Conservation (phyloP, 2,797 vertebrate species). For the Typhlichthys subterraneus region DNA sequence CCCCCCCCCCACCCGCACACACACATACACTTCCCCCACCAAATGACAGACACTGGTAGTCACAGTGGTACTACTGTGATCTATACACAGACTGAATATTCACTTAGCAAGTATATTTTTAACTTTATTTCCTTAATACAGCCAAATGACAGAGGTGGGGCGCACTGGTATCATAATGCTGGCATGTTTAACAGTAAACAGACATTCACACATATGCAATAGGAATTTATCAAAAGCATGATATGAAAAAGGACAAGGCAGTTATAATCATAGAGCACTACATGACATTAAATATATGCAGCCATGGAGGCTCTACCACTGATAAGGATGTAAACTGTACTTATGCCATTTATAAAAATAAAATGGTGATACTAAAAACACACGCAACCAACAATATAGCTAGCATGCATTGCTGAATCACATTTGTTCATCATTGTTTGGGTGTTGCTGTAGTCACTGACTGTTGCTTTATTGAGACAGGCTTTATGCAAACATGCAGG, state of each 20-base stretch:
- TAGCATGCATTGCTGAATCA: slow-evolving; percentile 56
- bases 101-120: slow-evolving; percentile 53
- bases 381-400: slow-evolving; percentile 40
- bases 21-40: neutral
- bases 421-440: slow-evolving; percentile 31
- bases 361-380: slow-evolving; percentile 47
- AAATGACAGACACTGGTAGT: neutral
- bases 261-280: slow-evolving; percentile 49
- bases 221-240: slow-evolving; percentile 61
- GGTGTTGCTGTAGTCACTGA: slow-evolving; percentile 26
- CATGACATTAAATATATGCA: slow-evolving; percentile 45
- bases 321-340: slow-evolving; percentile 4
- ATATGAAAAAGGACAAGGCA: slow-evolving; percentile 62
- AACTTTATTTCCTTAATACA: slow-evolving; percentile 69
- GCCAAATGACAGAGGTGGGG: slow-evolving; percentile 52
- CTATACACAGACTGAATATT: slow-evolving; percentile 13
- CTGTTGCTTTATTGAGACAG: slow-evolving; percentile 40
- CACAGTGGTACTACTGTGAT: neutral
- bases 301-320: slow-evolving; percentile 44
- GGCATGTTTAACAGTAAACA: slow-evolving; percentile 61
- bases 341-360: slow-evolving; percentile 30
- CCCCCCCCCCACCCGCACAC: neutral
- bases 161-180: slow-evolving; percentile 45
- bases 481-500: slow-evolving; percentile 34
- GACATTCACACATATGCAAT: slow-evolving; percentile 75